Conservation (phyloP, 2,888 invertebrate species). For the Eristalinus sepulchralis region DNA sequence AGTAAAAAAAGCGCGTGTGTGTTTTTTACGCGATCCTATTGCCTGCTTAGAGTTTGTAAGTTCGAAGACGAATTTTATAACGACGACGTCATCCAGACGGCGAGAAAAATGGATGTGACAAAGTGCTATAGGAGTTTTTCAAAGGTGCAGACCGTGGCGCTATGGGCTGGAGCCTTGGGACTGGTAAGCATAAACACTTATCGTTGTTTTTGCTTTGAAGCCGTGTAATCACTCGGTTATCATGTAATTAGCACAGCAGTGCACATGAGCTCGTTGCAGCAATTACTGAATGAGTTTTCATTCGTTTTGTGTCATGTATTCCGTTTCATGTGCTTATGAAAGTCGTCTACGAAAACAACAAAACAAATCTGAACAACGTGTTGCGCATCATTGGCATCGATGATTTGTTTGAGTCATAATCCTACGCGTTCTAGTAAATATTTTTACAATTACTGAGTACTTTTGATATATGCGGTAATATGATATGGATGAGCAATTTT, state of each 20-base stretch:
- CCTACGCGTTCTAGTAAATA: not conserved
- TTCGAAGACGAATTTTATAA: conserved; percentile 25
- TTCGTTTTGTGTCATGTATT: not conserved
- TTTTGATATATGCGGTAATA: too few species aligned
- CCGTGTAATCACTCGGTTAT: not conserved
- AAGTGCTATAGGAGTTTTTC: conserved; percentile 47
- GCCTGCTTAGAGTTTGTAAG: conserved; percentile 15
- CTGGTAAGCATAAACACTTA: conserved; percentile 43
- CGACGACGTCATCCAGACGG: not conserved
- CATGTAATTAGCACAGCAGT: conserved; percentile 5
- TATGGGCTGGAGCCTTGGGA: conserved; percentile 55
- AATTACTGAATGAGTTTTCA: not conserved
- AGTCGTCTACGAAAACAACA: not conserved
- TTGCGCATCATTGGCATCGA: not conserved
- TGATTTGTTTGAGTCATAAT: not conserved
- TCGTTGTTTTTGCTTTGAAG: not conserved
- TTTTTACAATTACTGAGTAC: too few species aligned
- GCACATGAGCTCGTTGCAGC: not conserved
- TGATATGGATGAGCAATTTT: not conserved
- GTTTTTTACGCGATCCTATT: conserved; percentile 1
- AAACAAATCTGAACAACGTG: not conserved
- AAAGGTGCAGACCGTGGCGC: conserved; percentile 36
- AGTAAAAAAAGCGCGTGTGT: conserved; percentile 10
- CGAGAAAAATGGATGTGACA: conserved; percentile 31
- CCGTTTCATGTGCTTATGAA: not conserved